Evolutionary conservation across 2,888 invertebrate genomes (phyloP).

Genomic region (Diarsia rubi): DNA sequence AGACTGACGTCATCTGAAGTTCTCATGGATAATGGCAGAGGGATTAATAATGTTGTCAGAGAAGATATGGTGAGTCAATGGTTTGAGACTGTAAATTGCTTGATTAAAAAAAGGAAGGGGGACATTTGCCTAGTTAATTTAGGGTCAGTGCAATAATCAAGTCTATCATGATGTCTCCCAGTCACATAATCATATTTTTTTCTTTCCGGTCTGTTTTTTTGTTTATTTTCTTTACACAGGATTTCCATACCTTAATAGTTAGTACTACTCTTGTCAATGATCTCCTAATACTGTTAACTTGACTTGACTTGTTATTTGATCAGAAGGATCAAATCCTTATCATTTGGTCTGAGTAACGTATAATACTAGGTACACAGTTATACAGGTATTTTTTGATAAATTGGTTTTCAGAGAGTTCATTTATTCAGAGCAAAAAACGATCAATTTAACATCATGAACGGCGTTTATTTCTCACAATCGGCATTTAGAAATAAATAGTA

Average conservation of each 20-base stretch:
- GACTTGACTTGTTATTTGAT: too few species aligned
- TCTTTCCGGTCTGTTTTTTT: background rate
- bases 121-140: background rate
- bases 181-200: background rate
- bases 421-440: too few species aligned
- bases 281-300: too few species aligned
- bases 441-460: background rate
- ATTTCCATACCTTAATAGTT: too few species aligned
- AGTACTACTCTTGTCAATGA: background rate
- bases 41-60: background rate
- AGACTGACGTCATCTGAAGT: background rate
- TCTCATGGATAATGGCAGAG: too few species aligned
- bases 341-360: background rate
- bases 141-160: background rate
- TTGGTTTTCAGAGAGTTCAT: too few species aligned
- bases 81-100: background rate
- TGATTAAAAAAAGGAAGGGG: background rate
- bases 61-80: background rate
- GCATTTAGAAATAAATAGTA: background rate
- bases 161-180: background rate
- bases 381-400: too few species aligned
- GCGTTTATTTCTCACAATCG: background rate
- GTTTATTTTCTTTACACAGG: background rate
- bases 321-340: slow-evolving; percentile 19
- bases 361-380: too few species aligned